Evolutionary conservation across 2,888 invertebrate genomes (phyloP), one percentile per base, ranked within the genome.

Genomic region (Caenorhabditis angaria): DNA sequence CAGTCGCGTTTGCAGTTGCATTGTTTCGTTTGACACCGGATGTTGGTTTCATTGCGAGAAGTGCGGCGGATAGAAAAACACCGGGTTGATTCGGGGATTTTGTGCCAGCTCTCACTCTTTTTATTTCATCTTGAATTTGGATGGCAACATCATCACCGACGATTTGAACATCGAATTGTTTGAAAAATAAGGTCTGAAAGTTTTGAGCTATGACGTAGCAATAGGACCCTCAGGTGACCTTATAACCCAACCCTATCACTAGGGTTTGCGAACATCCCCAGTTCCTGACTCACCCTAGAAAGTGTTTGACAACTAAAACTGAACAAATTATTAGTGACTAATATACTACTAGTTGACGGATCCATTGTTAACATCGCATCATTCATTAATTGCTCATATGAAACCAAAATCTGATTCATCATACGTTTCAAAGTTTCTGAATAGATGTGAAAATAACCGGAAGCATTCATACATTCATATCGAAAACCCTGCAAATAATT

Each of bases 291-390:
- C 27, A 74, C 74, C 54, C 55, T 58, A 29, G 59, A 65, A 12
- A 74, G 53, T 2, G 70, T 66, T 25, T 53, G 55, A 20, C 76
- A 80, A 12, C 70, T 72, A 59, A 78, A 80, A 14, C 79, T 73
- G 65, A 82, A 86, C 18, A 85, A 69, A 57, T 84, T 86, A 65
- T 86, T 85, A 3, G 84, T 85, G 54, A 85, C 86, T 55, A 86
- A 66, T 35, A 86, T 86, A 22, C 86, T 73, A 28, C 79, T 81
- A 10, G 61, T 70, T n/a, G 70, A 73, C 1, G 85, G 84, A 57
- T 85, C 82, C 25, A 78, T 77, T 24, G 77, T 75, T 50, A 83
- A 62, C n/a, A 83, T 62, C 55, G 77, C 77, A 61, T 85, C 84
- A 51, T 72, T 73, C 67, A 83, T 60, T 32, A 86, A 61, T 32